These are phyloP conservation scores for Brenthis ino DNA, from an alignment of 2,888 invertebrate genomes.

Conservation along the genomic window DNA sequence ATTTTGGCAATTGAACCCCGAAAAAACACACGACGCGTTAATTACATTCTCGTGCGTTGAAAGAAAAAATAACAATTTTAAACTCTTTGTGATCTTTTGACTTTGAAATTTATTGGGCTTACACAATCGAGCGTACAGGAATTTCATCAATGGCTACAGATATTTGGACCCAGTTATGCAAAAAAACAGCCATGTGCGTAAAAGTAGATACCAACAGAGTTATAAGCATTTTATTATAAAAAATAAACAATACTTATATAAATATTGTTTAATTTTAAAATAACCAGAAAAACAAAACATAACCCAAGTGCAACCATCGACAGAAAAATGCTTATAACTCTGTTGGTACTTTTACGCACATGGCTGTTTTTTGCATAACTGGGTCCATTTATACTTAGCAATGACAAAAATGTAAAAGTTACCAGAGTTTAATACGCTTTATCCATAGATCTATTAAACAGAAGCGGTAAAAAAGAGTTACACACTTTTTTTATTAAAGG, in stretches of 20 bases:
- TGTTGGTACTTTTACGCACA: too few species aligned
- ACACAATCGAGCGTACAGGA: conserved; percentile 19
- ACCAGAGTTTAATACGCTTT: background rate
- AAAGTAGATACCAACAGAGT: too few species aligned
- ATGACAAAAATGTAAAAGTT: background rate
- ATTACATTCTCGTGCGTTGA: conserved; percentile 7
- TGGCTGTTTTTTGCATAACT: too few species aligned
- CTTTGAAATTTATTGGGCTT: conserved; percentile 13
- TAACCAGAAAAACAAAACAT: too few species aligned
- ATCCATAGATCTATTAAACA: conserved; percentile 2
- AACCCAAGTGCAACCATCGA: too few species aligned
- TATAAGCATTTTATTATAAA: too few species aligned
- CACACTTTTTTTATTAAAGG: too few species aligned
- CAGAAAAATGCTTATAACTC: too few species aligned
- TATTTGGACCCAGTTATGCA: background rate
- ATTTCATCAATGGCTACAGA: conserved; percentile 20
- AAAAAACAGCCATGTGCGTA: too few species aligned
- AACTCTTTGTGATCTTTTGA: conserved; percentile 16
- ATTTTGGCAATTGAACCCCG: too few species aligned
- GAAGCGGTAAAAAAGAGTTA: background rate
- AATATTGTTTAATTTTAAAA: too few species aligned
- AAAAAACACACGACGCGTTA: conserved; percentile 12
- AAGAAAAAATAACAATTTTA: conserved; percentile 13
- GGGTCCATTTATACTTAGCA: background rate
- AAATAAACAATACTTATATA: too few species aligned